Evolutionary conservation across 2,888 invertebrate genomes (phyloP).

Genomic region (Hylaea fasciaria): DNA sequence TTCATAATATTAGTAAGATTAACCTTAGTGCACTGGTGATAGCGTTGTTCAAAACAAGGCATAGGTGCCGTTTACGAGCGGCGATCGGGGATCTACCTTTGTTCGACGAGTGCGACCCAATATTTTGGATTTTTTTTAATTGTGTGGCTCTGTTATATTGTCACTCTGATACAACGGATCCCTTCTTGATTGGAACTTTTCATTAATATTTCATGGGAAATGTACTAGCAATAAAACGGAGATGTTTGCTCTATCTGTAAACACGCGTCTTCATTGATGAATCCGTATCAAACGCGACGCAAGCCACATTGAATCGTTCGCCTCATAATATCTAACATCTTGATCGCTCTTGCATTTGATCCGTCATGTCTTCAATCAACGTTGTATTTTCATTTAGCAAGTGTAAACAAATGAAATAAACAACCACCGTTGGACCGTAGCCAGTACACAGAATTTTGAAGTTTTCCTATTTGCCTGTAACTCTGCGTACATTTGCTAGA

Average conservation of each 20-base stretch:
- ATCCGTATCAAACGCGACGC: constrained; percentile 38
- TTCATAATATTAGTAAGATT: too few relatives aligned
- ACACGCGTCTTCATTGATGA: constrained; percentile 19
- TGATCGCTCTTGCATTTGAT: constrained; percentile 27
- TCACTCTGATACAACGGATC: too few relatives aligned
- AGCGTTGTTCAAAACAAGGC: too few relatives aligned
- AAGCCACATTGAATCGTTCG: constrained; percentile 27
- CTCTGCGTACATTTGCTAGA: constrained; percentile 19
- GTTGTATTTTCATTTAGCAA: constrained; percentile 39
- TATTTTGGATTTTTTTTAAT: too few relatives aligned
- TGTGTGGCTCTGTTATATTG: too few relatives aligned
- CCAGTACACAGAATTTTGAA: constrained; percentile 40
- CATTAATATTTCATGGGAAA: constrained; percentile 1
- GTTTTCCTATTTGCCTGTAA: constrained; percentile 29
- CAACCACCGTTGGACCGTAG: constrained; percentile 46
- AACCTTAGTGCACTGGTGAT: too few relatives aligned
- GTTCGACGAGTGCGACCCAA: too few relatives aligned
- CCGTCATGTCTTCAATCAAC: constrained; percentile 45
- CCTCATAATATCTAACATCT: constrained; percentile 25
- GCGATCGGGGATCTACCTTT: too few relatives aligned
- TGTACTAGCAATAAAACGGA: constrained; percentile 4
- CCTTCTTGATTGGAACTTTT: not conserved
- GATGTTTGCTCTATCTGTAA: constrained; percentile 15
- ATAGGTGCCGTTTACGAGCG: too few relatives aligned
- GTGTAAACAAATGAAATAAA: constrained; percentile 49